Evolutionary conservation across 64 coral and sea anemone genomes (phyloP), one percentile per base, ranked within the genome.

Genomic region (Dendrophyllia cribrosa): DNA sequence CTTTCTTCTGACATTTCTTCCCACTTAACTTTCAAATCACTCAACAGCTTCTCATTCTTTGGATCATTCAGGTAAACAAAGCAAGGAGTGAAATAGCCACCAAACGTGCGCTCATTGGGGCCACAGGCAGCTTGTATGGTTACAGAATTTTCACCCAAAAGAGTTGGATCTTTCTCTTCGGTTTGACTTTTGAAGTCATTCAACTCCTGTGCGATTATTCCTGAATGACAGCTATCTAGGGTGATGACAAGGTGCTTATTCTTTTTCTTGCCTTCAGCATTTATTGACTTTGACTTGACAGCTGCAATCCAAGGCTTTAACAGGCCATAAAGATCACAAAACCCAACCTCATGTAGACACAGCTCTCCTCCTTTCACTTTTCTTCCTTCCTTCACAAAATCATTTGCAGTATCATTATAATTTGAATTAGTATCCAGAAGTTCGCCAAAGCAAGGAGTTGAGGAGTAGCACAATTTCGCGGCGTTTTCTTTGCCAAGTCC

Each of bases 351-450:
- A 6, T 88, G 88, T 14, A 95, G 70, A 82, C 43, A 87, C 11
- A 95, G 76, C 58, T 95, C 94, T 46, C 94, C 94, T 7, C 89
- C 94, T 67, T 91, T 87, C 6, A 95, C 88, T 25, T 15, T 67
- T 12, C 34, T 34, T 10, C 16, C 16, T 85, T 89, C 53, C 12
- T 9, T 15, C 20, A 56, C 4, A 12, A 48, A 24, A 16, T 76
- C 65, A 24, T 84, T 47, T 79, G 88, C 83, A 75, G 5, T 4
- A 44, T 58, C 47, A 46, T 74, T 43, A 49, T 82, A 81, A 23
- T 13, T 23, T 62, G 20, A 6, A 63, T 55, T 14, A 3, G 82
- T 19, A 1, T 22, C 3, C 34, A 34, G 34, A 82, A 83, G 3
- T 3, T 24, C 9, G 22, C 43, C 5, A 44, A 91, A 83, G n/a